Evolutionary conservation across 2,797 vertebrate genomes (phyloP), one percentile per base, ranked within the genome.

Genomic region (Pseudocheirus occidentalis): DNA sequence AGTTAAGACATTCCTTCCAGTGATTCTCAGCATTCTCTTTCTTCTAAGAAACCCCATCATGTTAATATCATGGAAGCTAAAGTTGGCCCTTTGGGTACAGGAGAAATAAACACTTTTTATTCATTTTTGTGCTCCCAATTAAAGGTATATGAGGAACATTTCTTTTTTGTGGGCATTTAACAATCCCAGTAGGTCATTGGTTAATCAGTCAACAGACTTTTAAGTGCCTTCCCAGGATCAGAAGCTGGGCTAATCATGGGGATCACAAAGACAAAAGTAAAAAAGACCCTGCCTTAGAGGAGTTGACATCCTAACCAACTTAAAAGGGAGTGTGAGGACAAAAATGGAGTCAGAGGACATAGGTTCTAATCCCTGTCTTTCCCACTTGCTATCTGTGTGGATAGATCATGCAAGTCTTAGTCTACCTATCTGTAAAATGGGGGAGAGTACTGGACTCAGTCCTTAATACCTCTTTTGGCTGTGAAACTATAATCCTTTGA

Each of bases 31-130:
- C 81, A 93, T 73, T 97, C 56, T 66, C 16, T 96, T 93, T 95
- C 95, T 96, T 93, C 91, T 90, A 89, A 97, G 94, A 94, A 98
- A 94, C 66, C 46, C 57, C 93, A 95, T 95, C 96, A 91, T 89
- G 96, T 93, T 94, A 95, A 95, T 95, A 90, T 73, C 92, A 94
- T 73, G 57, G 34, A 34, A 93, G 62, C 0, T 0, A 46, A 66
- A 95, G 91, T 89, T 46, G 73, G 73, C 40, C 73, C 73, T 46
- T 87, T 27, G 40, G 40, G 21, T 3, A 81, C 66, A 81, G 18
- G n/a, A 46, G 66, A 81, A 81, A 81, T 10, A 18, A 81, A 24
- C 40, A 81, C 46, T 81, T 11, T 81, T 10, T 81, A 81, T 46
- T 81, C 40, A 11, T 50, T 9, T 46, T 27, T 87, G 73, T 87